phyloP scores from a whole-genome alignment of 2,888 invertebrate genomes.

The Entomobrya multifasciata region DNA sequence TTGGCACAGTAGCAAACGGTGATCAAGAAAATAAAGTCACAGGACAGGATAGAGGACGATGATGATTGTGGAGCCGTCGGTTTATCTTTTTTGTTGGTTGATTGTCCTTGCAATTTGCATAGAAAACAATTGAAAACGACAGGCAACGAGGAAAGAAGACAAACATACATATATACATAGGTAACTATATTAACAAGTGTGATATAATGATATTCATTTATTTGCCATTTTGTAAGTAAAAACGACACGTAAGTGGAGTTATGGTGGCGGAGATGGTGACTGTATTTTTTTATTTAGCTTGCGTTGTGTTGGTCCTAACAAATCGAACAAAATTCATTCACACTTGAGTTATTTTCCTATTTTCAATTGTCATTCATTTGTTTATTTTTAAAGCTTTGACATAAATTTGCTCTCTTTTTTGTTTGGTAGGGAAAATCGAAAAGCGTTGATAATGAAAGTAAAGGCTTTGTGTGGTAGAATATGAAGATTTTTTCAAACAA shows the following conservation, averaged over 20 bases:
- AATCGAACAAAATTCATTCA: conserved; percentile 50
- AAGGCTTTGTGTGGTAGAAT: neutral
- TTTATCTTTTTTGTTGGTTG: neutral
- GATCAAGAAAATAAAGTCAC: conserved; percentile 9
- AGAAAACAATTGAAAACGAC: conserved; percentile 23
- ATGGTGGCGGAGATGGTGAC: neutral
- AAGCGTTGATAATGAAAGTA: conserved; percentile 2
- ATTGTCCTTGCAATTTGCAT: conserved; percentile 17
- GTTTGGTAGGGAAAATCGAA: neutral
- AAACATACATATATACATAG: too few relatives aligned
- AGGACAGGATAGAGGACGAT: neutral
- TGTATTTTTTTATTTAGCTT: neutral
- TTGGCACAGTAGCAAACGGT: conserved; percentile 15
- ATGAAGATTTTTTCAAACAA: too few relatives aligned
- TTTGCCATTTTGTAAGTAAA: conserved; percentile 5
- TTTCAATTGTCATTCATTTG: conserved; percentile 29
- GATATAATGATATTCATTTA: conserved; percentile 30
- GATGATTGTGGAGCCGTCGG: conserved; percentile 32
- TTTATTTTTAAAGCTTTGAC: conserved; percentile 38
- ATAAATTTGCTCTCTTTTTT: conserved; percentile 29
- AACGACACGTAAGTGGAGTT: neutral
- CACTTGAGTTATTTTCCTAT: conserved; percentile 46
- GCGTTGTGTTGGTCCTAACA: conserved; percentile 7
- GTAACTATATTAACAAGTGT: neutral
- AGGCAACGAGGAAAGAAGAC: neutral